Percentiles rank a stretch among this genome's conserved stretches.
These are phyloP conservation scores for Epinephelus coioides DNA, from an alignment of 2,797 vertebrate species.

Conservation along the genomic window DNA sequence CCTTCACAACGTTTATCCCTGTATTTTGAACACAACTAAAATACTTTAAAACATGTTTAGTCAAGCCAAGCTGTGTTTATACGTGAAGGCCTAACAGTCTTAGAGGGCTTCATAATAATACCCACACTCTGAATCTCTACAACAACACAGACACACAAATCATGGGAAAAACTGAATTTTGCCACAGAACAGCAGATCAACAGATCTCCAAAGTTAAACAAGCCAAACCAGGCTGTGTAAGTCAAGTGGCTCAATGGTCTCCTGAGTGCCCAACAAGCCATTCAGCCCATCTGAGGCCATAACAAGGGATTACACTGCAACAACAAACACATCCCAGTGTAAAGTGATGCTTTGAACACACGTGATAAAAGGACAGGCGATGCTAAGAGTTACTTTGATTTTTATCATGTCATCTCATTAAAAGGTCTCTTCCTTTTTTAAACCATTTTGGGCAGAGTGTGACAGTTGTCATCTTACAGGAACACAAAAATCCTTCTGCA, in stretches of 20 bases:
- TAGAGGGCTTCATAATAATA: background rate
- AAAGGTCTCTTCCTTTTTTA: background rate
- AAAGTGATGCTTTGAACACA: constrained; percentile 60
- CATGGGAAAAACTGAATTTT: constrained; percentile 1
- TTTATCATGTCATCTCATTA: background rate
- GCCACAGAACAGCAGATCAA: constrained; percentile 27
- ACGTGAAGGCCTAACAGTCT: background rate
- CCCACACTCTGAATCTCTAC: constrained; percentile 1
- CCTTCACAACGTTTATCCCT: constrained; percentile 13
- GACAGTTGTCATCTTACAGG: too few species aligned
- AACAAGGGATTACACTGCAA: constrained; percentile 82
- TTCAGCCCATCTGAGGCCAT: constrained; percentile 70
- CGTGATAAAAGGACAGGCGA: constrained; percentile 26
- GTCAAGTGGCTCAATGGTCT: constrained; percentile 77
- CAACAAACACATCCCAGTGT: constrained; percentile 72
- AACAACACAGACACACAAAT: constrained; percentile 2
- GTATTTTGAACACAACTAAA: constrained; percentile 12
- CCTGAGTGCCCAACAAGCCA: constrained; percentile 60
- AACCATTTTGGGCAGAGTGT: too few species aligned
- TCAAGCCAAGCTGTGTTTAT: constrained; percentile 14
- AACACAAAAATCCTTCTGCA: background rate
- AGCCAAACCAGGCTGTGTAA: constrained; percentile 66
- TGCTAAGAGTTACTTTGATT: constrained; percentile 4
- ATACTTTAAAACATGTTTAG: constrained; percentile 10
- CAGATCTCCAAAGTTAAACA: constrained; percentile 47